Evolutionary conservation across 2,113 vertebrate genomes (phyloP), one percentile per base, ranked within the genome.

Genomic region (Lipotes vexillifer): DNA sequence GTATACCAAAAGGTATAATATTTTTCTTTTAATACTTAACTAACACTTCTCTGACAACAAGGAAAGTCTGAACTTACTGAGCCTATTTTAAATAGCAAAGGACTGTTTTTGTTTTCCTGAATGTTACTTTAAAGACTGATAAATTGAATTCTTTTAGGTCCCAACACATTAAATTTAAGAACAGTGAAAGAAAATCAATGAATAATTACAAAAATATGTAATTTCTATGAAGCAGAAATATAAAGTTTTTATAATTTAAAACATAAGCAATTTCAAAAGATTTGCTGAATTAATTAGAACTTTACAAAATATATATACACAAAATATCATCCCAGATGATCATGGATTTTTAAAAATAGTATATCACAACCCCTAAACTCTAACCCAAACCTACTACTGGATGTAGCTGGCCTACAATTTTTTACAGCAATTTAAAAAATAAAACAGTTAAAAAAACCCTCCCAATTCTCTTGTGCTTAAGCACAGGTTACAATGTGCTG

Each of bases 231-330:
- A 82, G 91, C 94, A 97, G 97, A 98, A 98, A 97, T 95, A 97
- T 90, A 98, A 97, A 94, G 88, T 82, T 98, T 98, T 98, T 97
- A 98, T 98, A 99, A 99, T 97, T 99, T 99, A 99, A 97, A 96
- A 98, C 97, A 99, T 98, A 97, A 98, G 98, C 97, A 98, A 93
- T 97, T 97, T 98, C 96, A 97, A 97, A 98, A 98, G 96, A 97
- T 95, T 97, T 78, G 75, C 97, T 97, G 97, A 96, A 97, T 97
- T 96, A 96, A 97, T 97, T 96, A 97, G 97, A 97, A 98, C 95
- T 98, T 98, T 98, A 90, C 98, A 98, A 93, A 98, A 98, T 99
- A 99, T 99, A 99, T 99, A 99, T 99, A 99, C 98, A 99, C 97
- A 99, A 97, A 95, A 72, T 95, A 98, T 98, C 97, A 98, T 97